Conservation (phyloP, 2,113 vertebrate genomes). For the Coptodon rendalli region DNA sequence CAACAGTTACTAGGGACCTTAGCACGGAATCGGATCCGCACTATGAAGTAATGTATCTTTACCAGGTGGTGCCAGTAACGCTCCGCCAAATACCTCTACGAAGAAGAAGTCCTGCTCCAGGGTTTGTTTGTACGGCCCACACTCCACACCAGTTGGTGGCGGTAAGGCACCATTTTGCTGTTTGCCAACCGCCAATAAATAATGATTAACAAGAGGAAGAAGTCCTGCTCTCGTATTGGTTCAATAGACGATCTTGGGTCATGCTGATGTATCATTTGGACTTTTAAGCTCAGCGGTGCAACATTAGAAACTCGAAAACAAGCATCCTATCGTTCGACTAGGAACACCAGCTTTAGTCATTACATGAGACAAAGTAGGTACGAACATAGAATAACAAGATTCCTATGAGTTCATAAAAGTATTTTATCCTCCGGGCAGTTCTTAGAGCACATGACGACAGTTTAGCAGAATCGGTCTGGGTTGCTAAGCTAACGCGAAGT, state of each 20-base stretch:
- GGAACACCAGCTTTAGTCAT: background rate
- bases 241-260: background rate
- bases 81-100: background rate
- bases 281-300: no score
- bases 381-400: background rate
- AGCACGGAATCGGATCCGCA: background rate
- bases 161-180: background rate
- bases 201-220: background rate
- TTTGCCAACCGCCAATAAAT: background rate
- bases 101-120: background rate
- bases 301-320: background rate
- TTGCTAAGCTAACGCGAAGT: constrained; percentile 33
- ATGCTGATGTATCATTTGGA: background rate
- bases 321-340: background rate
- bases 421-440: no score
- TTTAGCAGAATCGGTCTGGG: background rate
- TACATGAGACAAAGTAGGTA: background rate
- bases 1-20: background rate
- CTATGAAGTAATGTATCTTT: background rate
- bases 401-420: background rate
- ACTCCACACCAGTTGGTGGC: background rate
- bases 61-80: background rate
- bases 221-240: background rate
- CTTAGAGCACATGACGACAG: background rate
- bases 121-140: background rate